Percentiles rank a stretch among this genome's conserved stretches.
Evolutionary conservation across 2,113 vertebrate species (phyloP).

Genomic region (Opisthocomus hoazin): DNA sequence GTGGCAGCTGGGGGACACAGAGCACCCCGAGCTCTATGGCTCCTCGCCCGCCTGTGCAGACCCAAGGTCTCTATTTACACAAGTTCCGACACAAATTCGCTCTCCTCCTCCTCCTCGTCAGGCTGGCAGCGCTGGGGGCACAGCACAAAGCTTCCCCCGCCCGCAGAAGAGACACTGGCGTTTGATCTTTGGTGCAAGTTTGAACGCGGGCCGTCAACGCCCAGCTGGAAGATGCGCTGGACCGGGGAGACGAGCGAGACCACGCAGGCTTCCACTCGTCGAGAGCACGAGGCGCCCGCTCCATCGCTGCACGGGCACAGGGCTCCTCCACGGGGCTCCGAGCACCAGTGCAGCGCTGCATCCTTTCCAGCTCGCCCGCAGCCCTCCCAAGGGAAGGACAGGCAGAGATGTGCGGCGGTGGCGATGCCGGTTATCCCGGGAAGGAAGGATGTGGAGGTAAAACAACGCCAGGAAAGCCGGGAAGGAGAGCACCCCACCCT

Average conservation of each 20-base stretch:
- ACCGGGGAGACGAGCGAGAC: background rate
- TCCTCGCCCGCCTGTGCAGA: background rate
- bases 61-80: constrained; percentile 6
- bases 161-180: constrained; percentile 10
- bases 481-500: background rate
- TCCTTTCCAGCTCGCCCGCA: background rate
- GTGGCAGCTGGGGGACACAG: background rate
- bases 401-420: background rate
- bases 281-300: background rate
- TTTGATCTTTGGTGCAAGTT: constrained; percentile 77
- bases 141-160: background rate
- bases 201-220: background rate
- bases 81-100: background rate
- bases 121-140: background rate
- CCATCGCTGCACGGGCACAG: background rate
- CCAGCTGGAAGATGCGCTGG: background rate
- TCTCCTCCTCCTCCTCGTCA: background rate
- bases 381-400: background rate
- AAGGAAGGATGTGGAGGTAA: background rate
- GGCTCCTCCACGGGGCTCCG: background rate
- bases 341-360: background rate
- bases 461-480: background rate
- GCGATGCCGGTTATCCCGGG: background rate
- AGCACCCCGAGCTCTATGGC: background rate
- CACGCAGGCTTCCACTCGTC: background rate